A percentile compares a stretch with the other conserved stretches of the same genome.
Conservation (phyloP, 2,797 vertebrate genomes). For the Protonibea diacanthus region DNA sequence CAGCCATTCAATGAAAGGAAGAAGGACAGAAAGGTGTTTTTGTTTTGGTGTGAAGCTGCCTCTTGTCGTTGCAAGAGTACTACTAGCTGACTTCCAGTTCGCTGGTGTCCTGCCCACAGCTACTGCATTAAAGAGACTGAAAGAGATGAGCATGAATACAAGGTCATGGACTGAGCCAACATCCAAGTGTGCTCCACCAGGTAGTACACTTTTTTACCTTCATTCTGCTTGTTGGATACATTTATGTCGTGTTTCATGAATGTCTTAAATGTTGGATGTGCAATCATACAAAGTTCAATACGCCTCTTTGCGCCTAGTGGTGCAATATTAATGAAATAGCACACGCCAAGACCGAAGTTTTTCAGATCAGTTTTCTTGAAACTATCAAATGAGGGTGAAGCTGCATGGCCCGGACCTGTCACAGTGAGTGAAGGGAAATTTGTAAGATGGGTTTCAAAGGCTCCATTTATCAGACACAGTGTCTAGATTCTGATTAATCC, state of each 20-base stretch:
- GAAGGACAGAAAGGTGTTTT: conserved; percentile 61
- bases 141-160: conserved; percentile 2
- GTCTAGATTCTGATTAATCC: background rate
- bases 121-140: conserved; percentile 8
- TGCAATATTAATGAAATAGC: conserved; percentile 13
- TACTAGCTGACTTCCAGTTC: conserved; percentile 38
- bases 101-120: conserved; percentile 11
- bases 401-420: background rate
- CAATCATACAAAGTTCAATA: background rate
- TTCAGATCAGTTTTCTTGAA: conserved; percentile 1
- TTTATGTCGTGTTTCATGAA: background rate
- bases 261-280: conserved; percentile 19
- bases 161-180: conserved; percentile 28
- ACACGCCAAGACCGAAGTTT: background rate
- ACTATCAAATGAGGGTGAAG: background rate
- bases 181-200: background rate
- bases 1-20: conserved; percentile 51
- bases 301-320: background rate
- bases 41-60: conserved; percentile 61
- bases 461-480: background rate
- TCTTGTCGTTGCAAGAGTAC: conserved; percentile 13
- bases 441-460: conserved; percentile 3
- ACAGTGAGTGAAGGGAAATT: background rate
- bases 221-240: background rate
- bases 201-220: background rate